Percentiles rank a stretch among this genome's conserved stretches.
phyloP scores from a whole-genome alignment of 2,113 vertebrate genomes.

The Struthidea cinerea region DNA sequence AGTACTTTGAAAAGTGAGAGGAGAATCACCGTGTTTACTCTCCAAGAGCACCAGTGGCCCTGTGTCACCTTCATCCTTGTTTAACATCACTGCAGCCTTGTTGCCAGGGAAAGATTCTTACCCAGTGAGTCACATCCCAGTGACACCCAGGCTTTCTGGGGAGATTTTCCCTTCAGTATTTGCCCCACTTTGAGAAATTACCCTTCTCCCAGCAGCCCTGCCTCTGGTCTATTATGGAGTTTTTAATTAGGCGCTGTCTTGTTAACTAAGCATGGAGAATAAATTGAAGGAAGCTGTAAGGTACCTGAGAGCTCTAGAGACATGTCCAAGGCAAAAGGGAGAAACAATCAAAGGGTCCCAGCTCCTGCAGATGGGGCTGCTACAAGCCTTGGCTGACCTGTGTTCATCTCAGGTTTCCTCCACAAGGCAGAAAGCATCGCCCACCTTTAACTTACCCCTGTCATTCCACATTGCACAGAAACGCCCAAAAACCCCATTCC shows the following conservation, averaged over 20 bases:
- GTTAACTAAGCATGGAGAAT: background rate
- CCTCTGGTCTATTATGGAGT: background rate
- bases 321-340: background rate
- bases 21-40: background rate
- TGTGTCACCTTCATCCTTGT: background rate
- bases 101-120: background rate
- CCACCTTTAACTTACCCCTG: background rate
- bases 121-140: background rate
- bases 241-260: background rate
- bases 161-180: background rate
- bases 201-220: background rate
- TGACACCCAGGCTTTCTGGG: background rate
- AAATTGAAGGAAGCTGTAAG: background rate
- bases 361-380: background rate
- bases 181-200: background rate
- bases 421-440: background rate
- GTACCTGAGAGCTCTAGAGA: background rate
- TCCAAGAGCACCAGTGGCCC: background rate
- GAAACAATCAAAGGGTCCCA: background rate
- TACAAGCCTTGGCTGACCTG: background rate
- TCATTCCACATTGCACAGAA: background rate
- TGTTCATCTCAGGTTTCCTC: background rate
- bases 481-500: fast-evolving
- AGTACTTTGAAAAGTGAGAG: background rate
- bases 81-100: background rate